Conservation (phyloP, 2,113 vertebrate species). For the Dendrocopos noguchii region DNA sequence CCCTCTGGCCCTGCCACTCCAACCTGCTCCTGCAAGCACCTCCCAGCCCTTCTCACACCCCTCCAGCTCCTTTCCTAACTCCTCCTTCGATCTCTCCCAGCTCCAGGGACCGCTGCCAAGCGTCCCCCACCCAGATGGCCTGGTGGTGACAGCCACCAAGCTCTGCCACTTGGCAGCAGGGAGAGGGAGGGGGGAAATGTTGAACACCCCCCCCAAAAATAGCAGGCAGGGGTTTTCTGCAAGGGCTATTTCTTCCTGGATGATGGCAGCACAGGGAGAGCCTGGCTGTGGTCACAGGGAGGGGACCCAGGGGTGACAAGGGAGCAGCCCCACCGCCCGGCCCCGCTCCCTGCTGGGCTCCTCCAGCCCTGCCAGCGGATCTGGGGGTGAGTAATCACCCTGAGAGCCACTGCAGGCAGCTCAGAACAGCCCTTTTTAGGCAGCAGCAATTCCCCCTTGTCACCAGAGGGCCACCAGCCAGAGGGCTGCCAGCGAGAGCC, state of each 20-base stretch:
- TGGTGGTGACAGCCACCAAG: neutral
- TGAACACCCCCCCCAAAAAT: neutral
- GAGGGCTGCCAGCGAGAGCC: neutral
- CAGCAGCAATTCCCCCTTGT: conserved; percentile 2
- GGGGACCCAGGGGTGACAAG: neutral
- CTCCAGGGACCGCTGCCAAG: neutral
- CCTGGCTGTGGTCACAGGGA: neutral
- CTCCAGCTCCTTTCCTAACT: neutral
- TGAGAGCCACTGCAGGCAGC: neutral
- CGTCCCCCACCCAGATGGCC: accelerated
- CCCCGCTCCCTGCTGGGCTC: neutral
- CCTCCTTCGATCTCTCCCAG: accelerated
- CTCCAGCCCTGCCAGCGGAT: neutral
- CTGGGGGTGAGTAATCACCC: neutral
- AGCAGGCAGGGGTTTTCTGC: conserved; percentile 7
- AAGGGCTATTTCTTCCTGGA: neutral
- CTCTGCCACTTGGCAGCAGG: neutral
- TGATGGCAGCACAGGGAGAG: neutral
- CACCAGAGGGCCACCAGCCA: neutral
- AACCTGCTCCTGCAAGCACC: neutral
- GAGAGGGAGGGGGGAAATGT: too few relatives aligned
- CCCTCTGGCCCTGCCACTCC: too few relatives aligned
- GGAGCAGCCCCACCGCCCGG: neutral
- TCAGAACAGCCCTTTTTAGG: conserved; percentile 50
- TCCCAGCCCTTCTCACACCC: neutral